These are phyloP conservation scores for Phrynosoma blainvillii DNA, from an alignment of 2,113 vertebrate genomes.

Conservation along the genomic window DNA sequence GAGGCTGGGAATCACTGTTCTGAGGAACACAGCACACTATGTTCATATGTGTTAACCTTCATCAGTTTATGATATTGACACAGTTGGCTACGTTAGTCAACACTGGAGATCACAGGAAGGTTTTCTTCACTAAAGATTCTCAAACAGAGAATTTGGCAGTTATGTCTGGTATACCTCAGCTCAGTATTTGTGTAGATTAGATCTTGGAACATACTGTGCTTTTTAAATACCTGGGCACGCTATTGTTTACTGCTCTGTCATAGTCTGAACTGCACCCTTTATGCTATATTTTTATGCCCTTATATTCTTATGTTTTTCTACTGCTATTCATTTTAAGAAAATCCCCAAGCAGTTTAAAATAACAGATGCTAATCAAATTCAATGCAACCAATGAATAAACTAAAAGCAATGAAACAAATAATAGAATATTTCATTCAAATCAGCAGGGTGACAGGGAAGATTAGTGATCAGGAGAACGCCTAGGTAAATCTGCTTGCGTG, in stretches of 20 bases:
- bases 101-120: conserved; percentile 23
- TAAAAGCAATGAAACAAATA: too few relatives aligned
- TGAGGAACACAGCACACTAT: background rate
- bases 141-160: conserved; percentile 27
- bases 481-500: background rate
- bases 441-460: too few relatives aligned
- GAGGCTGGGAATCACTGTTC: too few relatives aligned
- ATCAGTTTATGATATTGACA: conserved; percentile 1
- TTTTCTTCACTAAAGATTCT: conserved; percentile 33
- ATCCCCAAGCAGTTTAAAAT: too few relatives aligned
- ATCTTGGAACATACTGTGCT: conserved; percentile 32
- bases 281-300: background rate
- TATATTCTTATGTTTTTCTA: background rate
- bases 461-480: too few relatives aligned
- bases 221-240: background rate
- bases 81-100: background rate
- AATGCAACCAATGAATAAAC: too few relatives aligned
- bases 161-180: background rate
- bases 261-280: background rate
- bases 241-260: background rate
- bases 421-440: too few relatives aligned
- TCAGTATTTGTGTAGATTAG: conserved; percentile 10
- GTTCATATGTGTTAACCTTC: conserved; percentile 11
- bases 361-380: too few relatives aligned
- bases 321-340: too few relatives aligned